Percentiles rank a stretch among this genome's conserved stretches.
These are phyloP conservation scores for Synanthedon andrenaeformis DNA, from an alignment of 2,888 invertebrate genomes.

Conservation along the genomic window DNA sequence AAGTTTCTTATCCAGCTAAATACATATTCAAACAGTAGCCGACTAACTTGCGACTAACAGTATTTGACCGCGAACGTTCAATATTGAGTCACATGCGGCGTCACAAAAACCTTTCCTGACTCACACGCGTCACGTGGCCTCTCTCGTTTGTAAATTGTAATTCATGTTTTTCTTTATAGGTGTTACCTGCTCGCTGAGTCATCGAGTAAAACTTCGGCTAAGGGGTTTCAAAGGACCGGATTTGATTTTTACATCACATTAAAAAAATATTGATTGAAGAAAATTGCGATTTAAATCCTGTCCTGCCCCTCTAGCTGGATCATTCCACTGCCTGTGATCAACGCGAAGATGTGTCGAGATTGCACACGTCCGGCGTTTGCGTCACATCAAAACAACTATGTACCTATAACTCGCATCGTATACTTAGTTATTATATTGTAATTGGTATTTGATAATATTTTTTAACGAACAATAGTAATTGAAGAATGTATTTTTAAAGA, in stretches of 20 bases:
- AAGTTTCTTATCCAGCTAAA: not conserved
- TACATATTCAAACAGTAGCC: conserved; percentile 19
- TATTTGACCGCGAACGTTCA: conserved; percentile 28
- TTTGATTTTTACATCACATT: not conserved
- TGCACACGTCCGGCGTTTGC: conserved; percentile 49
- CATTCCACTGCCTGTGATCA: conserved; percentile 63
- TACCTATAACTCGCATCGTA: conserved; percentile 26
- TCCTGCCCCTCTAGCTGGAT: conserved; percentile 19
- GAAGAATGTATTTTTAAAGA: no score
- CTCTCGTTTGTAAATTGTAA: conserved; percentile 19
- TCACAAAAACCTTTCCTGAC: conserved; percentile 30
- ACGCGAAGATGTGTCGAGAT: conserved; percentile 48
- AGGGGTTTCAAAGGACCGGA: not conserved
- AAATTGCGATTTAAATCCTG: conserved; percentile 9
- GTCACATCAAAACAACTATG: not conserved
- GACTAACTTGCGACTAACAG: no score
- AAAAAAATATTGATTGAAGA: not conserved
- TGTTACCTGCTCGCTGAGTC: conserved; percentile 44
- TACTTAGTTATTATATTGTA: conserved; percentile 10
- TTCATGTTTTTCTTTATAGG: conserved; percentile 37
- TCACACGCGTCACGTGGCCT: conserved; percentile 32
- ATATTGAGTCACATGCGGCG: conserved; percentile 46
- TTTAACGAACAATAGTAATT: no score
- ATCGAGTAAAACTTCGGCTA: conserved; percentile 19
- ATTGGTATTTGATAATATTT: no score